These are phyloP conservation scores for Julus scanicus DNA, from an alignment of 2,888 invertebrate species.

Conservation along the genomic window DNA sequence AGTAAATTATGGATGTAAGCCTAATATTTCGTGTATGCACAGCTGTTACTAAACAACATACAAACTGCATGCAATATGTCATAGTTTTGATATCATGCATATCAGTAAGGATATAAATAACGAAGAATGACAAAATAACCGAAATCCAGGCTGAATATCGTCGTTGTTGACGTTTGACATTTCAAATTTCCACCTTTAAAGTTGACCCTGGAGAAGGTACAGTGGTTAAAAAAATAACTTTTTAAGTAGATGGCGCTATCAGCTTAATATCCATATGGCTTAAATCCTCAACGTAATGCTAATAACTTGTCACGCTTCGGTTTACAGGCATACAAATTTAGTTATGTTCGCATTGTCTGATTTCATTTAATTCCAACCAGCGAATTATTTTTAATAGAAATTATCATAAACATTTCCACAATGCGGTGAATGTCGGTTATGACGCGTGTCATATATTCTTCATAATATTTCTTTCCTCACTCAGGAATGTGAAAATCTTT, in stretches of 20 bases:
- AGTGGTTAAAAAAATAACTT: background rate
- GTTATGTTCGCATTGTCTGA: no score
- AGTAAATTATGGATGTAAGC: background rate
- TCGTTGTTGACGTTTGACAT: conserved; percentile 7
- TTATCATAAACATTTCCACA: no score
- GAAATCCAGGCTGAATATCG: background rate
- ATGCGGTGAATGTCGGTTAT: no score
- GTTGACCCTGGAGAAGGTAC: background rate
- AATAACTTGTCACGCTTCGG: no score
- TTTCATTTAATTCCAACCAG: background rate
- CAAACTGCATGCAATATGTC: background rate
- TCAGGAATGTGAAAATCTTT: no score
- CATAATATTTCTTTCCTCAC: no score
- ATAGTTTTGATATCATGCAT: background rate
- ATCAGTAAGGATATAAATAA: background rate
- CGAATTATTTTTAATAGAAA: no score
- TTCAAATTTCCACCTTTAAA: background rate
- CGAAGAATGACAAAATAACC: background rate
- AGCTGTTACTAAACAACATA: background rate
- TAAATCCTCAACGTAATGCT: no score
- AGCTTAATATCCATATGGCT: no score
- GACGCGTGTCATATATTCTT: no score
- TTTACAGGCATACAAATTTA: background rate
- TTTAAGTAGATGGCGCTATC: no score
- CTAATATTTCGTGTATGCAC: background rate